Base-by-base conservation (phyloP, 1,140 invertebrate genomes). In the Physella acuta region DNA sequence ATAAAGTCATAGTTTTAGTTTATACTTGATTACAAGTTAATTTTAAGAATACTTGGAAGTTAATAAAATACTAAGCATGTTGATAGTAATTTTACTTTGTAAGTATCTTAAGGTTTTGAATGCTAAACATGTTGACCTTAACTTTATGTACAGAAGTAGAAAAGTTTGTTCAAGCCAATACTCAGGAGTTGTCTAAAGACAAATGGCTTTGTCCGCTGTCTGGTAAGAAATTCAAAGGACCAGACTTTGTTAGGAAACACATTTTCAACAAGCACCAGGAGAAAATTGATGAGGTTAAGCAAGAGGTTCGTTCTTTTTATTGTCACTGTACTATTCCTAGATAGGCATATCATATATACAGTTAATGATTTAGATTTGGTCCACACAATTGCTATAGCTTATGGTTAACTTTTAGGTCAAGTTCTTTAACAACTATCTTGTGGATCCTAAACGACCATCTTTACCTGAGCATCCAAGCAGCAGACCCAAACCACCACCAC, bases 221-320 rank as follows among this genome's bases (percentile, higher is more conserved):
- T 70, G 97, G 96, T 0, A 99, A 99, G 82, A 99, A 99, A 82
- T 99, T 99, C 85, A 99, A 99, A 85, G 97, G 96, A 0, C 95
- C 97, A 0, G 97, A 99, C 80, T 99, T 98, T 86, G 96, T 99
- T 17, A 90, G 94, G 37, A 99, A 99, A 82, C 97, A 99, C 82
- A 97, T 99, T 53, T 93, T 95, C 75, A 98, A 98, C 82, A 99
- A 99, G 80, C 96, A 99, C 81, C 90, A 84, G 0, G 97, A 99
- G 76, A 98, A 98, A 86, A 90, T 99, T 28, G 93, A 98, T 24
- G 95, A 99, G 86, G 96, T 98, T 0, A 93, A 93, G 73, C 94
- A 95, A 78, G 96, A 99, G 86, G 95, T 90, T 74, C 77, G 78
- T 59, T 26, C n/a, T 44, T 44, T 44, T 20, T n/a, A n/a, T n/a